Base-by-base conservation (phyloP, 1,140 invertebrate genomes). In the Neelides sp. region DNA sequence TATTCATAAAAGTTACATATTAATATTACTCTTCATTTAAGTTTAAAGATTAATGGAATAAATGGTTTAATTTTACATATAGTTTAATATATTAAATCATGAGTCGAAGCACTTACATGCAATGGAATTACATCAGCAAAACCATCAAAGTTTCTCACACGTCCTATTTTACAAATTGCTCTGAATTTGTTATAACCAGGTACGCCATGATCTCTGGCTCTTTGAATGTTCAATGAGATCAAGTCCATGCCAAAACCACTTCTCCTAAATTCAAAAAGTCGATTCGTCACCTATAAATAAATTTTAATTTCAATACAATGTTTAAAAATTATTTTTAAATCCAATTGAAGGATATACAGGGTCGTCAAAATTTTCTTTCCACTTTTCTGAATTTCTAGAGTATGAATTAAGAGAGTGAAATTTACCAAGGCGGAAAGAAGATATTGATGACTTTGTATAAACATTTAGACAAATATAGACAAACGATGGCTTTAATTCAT, bases 141-240 rank as follows among this genome's bases (percentile, higher is more conserved):
- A 41, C 48, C 49, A 28, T 57, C 45, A 37, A 57, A 54, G 17
- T 13, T 24, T 10, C 45, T 26, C 26, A 40, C 59, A 58, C 28
- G 50, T 28, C 50, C 24, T 13, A 58, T 5, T 13, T 44, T 20
- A 41, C 56, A 58, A 4, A 58, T 22, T 15, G 51, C 59, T 34
- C 64, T 23, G 23, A 51, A 65, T 2, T 40, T 28, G 51, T 68
- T 68, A 54, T 74, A 73, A 7, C 65, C 55, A 2, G 71, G 67
- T 1, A 72, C 34, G 22, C 71, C 72, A 52, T 71, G 66, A 55
- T 74, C 72, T 44, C 72, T 54, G 8, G 64, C 70, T 24, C 67
- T 49, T 44, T 68, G 63, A 10, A 68, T 61, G 41, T 68, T 69
- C 5, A 69, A 53, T 5, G 66, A 51, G 24, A 67, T 62, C 35